Base-by-base conservation (phyloP, 2,113 vertebrate genomes). In the Junco hyemalis region DNA sequence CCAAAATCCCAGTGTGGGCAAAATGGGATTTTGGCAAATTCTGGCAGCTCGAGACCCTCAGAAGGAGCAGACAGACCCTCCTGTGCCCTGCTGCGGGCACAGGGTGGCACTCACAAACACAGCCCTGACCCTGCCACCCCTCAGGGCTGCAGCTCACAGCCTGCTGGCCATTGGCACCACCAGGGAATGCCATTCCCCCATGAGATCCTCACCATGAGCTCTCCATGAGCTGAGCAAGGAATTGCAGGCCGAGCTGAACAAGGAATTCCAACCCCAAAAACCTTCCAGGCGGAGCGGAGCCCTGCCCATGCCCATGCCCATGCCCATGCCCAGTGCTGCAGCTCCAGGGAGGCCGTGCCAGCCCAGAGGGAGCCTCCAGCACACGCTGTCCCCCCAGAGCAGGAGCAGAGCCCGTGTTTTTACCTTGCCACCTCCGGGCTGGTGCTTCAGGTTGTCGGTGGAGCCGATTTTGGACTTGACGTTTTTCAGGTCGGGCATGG, bases 391-490 rank as follows among this genome's bases (percentile, higher is more conserved):
- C 87, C 45, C 33, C 84, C 42, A 0, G 25, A 7, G 29, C 36
- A 36, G 45, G 3, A 65, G 79, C 69, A 47, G 40, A 76, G 2
- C 1, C 12, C 2, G 3, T 20, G 17, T 63, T 97, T 60, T 97
- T 98, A 99, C 99, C 99, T 98, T 99, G 74, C 99, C 99, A 1
- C 99, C 99, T 92, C 99, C 99, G 0, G 99, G 99, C 97, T 99
- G 99, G 96, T 99, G 98, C 74, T 99, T 99, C 64, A 99, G 97
- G 98, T 99, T 99, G 2, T 99, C 99, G 0, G 98, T 99, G 65
- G 99, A 99, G 88, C 99, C 99, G 2, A 99, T 98, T 98, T 99
- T 99, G 95, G 99, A 99, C 89, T 92, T 98, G 88, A 99, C 96
- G 4, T 98, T 98, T 96, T 99, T 99, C 94, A 99, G 98, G 96